Evolutionary conservation across 2,888 invertebrate species (phyloP).

Genomic region (Cinara cedri): DNA sequence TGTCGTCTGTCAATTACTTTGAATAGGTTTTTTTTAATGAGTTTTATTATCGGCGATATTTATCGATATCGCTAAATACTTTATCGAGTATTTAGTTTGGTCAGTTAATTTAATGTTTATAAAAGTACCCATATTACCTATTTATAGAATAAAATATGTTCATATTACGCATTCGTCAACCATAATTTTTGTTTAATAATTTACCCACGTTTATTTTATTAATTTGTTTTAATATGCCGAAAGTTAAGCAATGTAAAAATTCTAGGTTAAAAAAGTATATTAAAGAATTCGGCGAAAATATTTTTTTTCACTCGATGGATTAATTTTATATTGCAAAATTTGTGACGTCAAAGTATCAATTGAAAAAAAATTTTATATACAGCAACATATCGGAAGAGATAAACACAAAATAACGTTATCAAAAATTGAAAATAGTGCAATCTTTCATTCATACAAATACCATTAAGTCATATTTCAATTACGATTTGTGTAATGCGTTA

Average conservation of each 20-base stretch:
- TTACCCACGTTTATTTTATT: too few species aligned
- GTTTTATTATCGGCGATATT: too few species aligned
- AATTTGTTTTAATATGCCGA: too few species aligned
- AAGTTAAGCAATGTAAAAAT: too few species aligned
- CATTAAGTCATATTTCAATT: conserved; percentile 12
- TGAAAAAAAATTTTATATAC: background rate
- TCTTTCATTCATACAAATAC: conserved; percentile 4
- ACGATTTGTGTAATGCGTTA: background rate
- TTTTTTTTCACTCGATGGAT: background rate
- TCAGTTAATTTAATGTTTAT: background rate
- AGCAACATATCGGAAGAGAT: conserved; percentile 3
- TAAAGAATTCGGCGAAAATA: background rate
- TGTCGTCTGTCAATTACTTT: too few species aligned
- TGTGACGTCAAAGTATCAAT: background rate
- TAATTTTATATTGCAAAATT: background rate
- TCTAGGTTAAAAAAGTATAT: too few species aligned
- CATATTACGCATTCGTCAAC: background rate
- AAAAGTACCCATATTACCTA: background rate
- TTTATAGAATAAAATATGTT: background rate
- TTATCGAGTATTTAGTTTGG: too few species aligned
- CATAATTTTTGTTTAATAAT: too few species aligned
- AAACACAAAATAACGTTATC: background rate
- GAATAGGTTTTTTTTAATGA: too few species aligned
- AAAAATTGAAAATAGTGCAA: background rate
- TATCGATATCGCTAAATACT: too few species aligned